These are phyloP conservation scores for Elgonia sp. DNA, from an alignment of 2,888 invertebrate genomes.

Conservation along the genomic window DNA sequence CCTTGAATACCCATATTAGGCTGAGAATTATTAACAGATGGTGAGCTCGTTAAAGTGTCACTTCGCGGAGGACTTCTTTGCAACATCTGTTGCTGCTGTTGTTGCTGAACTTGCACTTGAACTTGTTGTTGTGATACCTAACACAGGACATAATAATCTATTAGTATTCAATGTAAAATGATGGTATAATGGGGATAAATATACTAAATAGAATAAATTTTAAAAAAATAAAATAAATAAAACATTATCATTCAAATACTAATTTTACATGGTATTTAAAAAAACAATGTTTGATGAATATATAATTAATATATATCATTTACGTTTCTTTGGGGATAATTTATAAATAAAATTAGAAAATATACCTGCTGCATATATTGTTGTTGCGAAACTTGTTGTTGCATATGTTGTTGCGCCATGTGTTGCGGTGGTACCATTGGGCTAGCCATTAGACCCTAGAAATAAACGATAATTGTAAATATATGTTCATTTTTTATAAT, in stretches of 20 bases:
- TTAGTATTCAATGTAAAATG: not conserved
- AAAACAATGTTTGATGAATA: too few relatives aligned
- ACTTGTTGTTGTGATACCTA: conserved; percentile 84
- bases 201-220: too few relatives aligned
- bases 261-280: too few relatives aligned
- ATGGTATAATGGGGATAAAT: too few relatives aligned
- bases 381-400: conserved; percentile 86
- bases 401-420: conserved; percentile 85
- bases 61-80: conserved; percentile 85
- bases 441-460: too few relatives aligned
- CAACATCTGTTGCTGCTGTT: conserved; percentile 86
- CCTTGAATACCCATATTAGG: conserved; percentile 82
- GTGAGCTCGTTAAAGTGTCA: conserved; percentile 83
- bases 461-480: too few relatives aligned
- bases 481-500: too few relatives aligned
- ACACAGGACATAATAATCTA: conserved; percentile 9
- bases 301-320: too few relatives aligned
- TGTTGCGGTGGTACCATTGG: conserved; percentile 80
- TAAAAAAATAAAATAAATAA: too few relatives aligned
- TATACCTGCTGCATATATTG: conserved; percentile 86
- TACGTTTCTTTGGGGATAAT: too few relatives aligned
- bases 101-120: conserved; percentile 83
- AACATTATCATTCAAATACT: too few relatives aligned
- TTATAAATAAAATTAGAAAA: too few relatives aligned
- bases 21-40: conserved; percentile 82